Base-by-base conservation (phyloP, 1,140 invertebrate species). In the Heliconius hermathena region DNA sequence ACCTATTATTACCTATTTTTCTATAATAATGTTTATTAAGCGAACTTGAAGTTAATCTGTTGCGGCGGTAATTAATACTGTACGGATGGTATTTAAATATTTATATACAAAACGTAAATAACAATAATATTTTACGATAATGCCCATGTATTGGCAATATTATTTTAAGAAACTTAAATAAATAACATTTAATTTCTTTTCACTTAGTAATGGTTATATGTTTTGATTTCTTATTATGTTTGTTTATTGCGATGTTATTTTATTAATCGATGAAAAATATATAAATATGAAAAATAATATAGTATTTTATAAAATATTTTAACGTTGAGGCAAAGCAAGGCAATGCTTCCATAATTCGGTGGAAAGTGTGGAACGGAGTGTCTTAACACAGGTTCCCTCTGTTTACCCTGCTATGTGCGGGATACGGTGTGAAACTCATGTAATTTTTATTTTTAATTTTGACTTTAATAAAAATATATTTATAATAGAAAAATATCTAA, bases 31-130 rank as follows among this genome's bases (percentile, higher is more conserved):
- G 57, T 60, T 22, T 41, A 70, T 76, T 76, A 54, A 66, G 66
- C 66, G 74, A 76, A 76, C 74, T 76, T 76, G 74, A 76, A 76
- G 33, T 46, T 76, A 76, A 76, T 76, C 49, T 76, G 57, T 41
- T 33, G 60, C 74, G 36, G 74, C 57, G 52, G 73, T 22, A 70
- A 54, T 38, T 72, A 72, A 70, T 76, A 41, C 57, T 46, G 22
- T 70, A 38, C 36, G 60, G 74, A 76, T 76, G 54, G 60, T 66
- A 66, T 66, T 66, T 66, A 66, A 66, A 66, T 66, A 29, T 29
- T n/a, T 29, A 66, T 57, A 66, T 66, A 29, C 13, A 29, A 29
- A 29, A 66, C 26, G 9, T 66, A 66, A 66, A 66, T 60, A 29
- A 66, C 60, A 66, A 66, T 29, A 66, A 66, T 66, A 26, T 60